A percentile compares a stretch with the other conserved stretches of the same genome.
These are phyloP conservation scores for Eulemur rufifrons DNA, from an alignment of 2,113 vertebrate genomes.

Conservation along the genomic window DNA sequence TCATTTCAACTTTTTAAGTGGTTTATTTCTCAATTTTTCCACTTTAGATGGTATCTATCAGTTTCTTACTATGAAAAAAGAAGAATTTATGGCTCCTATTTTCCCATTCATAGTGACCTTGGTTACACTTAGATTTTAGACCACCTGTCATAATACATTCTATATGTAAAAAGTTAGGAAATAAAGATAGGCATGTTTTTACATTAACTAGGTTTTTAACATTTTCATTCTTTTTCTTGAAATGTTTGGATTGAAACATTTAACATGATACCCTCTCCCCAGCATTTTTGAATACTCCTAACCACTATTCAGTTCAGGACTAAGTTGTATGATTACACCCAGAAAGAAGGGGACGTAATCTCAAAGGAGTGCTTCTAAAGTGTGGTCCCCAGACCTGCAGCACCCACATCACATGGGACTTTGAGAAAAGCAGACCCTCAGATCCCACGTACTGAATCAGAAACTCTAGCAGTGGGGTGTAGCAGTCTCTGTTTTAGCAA, in stretches of 20 bases:
- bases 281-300: background rate
- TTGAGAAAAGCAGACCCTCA: background rate
- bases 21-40: background rate
- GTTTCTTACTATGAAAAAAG: background rate
- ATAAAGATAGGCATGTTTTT: background rate
- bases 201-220: background rate
- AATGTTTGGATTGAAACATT: background rate
- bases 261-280: background rate
- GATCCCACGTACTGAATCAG: background rate
- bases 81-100: background rate
- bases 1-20: background rate
- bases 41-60: background rate
- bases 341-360: background rate
- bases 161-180: background rate
- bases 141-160: background rate
- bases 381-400: background rate
- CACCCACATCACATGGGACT: background rate
- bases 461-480: background rate
- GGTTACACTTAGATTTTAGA: background rate
- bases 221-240: background rate
- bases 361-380: background rate
- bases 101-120: background rate
- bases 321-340: background rate
- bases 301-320: background rate
- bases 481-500: background rate